Conservation (phyloP, 1,140 invertebrate genomes). For the Drosophila guanche region DNA sequence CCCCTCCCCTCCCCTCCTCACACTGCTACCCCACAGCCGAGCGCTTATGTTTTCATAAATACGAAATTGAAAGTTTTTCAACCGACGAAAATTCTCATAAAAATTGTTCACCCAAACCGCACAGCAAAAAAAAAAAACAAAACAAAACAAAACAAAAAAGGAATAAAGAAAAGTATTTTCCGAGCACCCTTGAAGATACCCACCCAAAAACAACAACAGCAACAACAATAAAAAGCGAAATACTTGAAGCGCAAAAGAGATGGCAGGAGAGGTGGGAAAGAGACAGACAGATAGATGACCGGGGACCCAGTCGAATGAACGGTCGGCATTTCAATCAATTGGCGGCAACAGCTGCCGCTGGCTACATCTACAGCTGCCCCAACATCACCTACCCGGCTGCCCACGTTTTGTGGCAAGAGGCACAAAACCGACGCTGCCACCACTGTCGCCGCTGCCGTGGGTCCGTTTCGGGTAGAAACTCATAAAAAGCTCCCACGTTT, state of each 20-base stretch:
- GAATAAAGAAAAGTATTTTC: conserved; percentile 52
- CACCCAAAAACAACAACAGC: conserved; percentile 28
- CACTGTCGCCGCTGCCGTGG: conserved; percentile 32
- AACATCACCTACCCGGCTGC: conserved; percentile 6
- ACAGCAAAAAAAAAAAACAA: conserved; percentile 23
- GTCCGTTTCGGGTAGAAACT: conserved; percentile 57
- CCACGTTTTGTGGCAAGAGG: conserved; percentile 58
- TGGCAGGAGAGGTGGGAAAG: neutral
- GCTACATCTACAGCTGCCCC: conserved; percentile 33
- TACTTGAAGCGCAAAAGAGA: conserved; percentile 7
- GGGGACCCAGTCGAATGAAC: conserved; percentile 47
- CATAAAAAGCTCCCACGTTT: conserved; percentile 75
- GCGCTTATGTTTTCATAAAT: conserved; percentile 69
- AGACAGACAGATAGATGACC: conserved; percentile 35
- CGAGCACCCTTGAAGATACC: conserved; percentile 66
- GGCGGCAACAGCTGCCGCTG: conserved; percentile 49
- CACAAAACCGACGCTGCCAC: conserved; percentile 20
- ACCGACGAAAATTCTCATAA: conserved; percentile 75
- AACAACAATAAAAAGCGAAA: conserved; percentile 40
- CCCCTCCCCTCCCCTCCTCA: neutral
- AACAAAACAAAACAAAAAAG: conserved; percentile 8
- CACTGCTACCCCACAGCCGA: no score
- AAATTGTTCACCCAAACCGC: conserved; percentile 73
- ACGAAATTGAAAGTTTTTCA: conserved; percentile 78
- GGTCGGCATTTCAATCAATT: conserved; percentile 59